phyloP scores from a whole-genome alignment of 2,113 vertebrate genomes.

The Corvus hawaiiensis region DNA sequence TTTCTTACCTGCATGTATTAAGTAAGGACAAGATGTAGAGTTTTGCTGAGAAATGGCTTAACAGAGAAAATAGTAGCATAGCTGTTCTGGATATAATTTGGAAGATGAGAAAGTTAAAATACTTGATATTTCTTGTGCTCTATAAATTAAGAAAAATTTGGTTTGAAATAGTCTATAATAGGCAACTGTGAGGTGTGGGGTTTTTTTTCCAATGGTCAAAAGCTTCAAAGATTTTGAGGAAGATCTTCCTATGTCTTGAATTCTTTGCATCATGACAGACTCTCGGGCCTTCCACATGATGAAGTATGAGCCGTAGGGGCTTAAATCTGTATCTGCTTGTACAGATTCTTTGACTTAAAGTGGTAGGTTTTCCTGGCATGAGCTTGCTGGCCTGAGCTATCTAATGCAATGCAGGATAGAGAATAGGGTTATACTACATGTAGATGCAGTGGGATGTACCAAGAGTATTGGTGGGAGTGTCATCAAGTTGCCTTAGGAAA shows the following conservation, averaged over 20 bases:
- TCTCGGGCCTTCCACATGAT: fast-evolving
- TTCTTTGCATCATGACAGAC: not conserved
- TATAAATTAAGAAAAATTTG: not conserved
- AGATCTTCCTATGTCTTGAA: not conserved
- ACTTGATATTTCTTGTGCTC: not conserved
- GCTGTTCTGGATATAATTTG: not conserved
- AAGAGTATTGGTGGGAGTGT: not conserved
- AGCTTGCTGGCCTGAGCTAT: not conserved
- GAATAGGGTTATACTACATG: not conserved
- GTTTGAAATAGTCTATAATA: not conserved
- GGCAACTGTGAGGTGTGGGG: fast-evolving
- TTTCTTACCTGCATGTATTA: not conserved
- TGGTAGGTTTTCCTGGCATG: not conserved
- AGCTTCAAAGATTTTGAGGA: not conserved
- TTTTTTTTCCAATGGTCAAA: not conserved
- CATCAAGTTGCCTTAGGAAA: not conserved
- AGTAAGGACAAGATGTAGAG: not conserved
- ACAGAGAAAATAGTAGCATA: not conserved
- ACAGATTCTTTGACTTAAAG: not conserved
- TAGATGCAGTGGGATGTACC: not conserved
- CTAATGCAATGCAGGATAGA: not conserved
- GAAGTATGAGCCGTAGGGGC: not conserved
- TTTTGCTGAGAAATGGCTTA: not conserved
- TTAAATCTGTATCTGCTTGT: not conserved
- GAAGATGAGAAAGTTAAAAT: not conserved